A percentile compares a stretch with the other conserved stretches of the same genome.
Conservation (phyloP, 2,797 vertebrate species). For the Adrianichthys oophorus region DNA sequence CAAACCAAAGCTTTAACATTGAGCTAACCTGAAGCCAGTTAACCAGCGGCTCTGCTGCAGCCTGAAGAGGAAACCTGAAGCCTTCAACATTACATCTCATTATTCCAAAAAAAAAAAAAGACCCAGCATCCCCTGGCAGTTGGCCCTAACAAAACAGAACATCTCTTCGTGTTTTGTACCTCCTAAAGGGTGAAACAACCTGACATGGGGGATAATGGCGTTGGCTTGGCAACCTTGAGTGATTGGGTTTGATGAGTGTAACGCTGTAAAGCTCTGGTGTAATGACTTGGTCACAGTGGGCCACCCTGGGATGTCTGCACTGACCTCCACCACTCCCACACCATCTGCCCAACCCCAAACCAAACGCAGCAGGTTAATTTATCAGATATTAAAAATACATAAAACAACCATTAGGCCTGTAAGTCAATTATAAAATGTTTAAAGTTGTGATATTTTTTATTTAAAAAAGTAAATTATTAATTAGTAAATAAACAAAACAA, state of each 20-base stretch:
- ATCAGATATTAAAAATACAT: neutral
- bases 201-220: constrained; percentile 51
- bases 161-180: constrained; percentile 60
- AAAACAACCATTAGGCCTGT: neutral
- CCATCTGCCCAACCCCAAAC: constrained; percentile 51
- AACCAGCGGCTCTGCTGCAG: constrained; percentile 41
- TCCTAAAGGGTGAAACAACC: constrained; percentile 56
- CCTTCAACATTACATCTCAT: constrained; percentile 49
- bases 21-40: constrained; percentile 24
- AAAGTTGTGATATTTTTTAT: too few species aligned
- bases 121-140: constrained; percentile 35
- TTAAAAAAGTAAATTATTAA: too few species aligned
- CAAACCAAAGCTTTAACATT: constrained; percentile 7
- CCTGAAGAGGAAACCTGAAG: constrained; percentile 44
- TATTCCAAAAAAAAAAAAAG: constrained; percentile 53
- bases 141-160: constrained; percentile 49
- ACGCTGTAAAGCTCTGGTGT: constrained; percentile 42
- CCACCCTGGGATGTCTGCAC: constrained; percentile 29
- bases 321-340: constrained; percentile 34
- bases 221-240: constrained; percentile 52
- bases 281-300: constrained; percentile 53
- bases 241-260: constrained; percentile 48
- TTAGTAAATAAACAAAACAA: too few species aligned
- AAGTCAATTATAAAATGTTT: neutral
- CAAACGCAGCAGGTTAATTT: constrained; percentile 14